Conservation (phyloP, 2,888 invertebrate species). For the Lasioglossum zephyrum region DNA sequence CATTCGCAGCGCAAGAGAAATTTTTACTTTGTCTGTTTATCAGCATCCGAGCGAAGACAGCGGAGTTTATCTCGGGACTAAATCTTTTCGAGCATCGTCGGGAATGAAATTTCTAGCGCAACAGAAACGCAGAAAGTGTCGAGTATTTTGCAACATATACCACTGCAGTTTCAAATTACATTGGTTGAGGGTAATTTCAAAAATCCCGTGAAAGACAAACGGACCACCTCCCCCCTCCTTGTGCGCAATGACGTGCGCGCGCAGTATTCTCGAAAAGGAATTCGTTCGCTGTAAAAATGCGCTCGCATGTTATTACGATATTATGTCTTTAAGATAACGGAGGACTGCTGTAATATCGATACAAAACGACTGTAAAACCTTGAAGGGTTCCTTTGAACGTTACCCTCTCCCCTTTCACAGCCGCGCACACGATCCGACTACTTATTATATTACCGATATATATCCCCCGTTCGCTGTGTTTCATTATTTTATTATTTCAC, state of each 20-base stretch:
- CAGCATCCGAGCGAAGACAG: not conserved
- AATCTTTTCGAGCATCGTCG: not conserved
- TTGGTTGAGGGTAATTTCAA: not conserved
- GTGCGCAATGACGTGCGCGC: not conserved
- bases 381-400: not conserved
- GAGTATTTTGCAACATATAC: conserved; percentile 7
- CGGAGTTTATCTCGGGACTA: not conserved
- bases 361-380: conserved; percentile 30
- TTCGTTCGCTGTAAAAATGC: conserved; percentile 15
- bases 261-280: conserved; percentile 2
- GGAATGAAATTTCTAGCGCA: not conserved
- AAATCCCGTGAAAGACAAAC: conserved; percentile 14
- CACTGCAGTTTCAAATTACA: conserved; percentile 39
- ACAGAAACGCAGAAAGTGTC: not conserved
- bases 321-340: conserved; percentile 41
- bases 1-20: not conserved
- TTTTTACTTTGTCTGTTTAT: not conserved
- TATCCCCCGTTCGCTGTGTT: conserved; percentile 27
- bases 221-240: conserved; percentile 3
- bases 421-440: conserved; percentile 48
- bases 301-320: conserved; percentile 22
- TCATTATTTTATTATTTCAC: conserved; percentile 54
- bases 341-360: conserved; percentile 42
- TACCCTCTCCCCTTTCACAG: conserved; percentile 18
- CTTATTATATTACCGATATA: conserved; percentile 60